phyloP scores from a whole-genome alignment of 2,113 vertebrate genomes.

The Balaenoptera acutorostrata region DNA sequence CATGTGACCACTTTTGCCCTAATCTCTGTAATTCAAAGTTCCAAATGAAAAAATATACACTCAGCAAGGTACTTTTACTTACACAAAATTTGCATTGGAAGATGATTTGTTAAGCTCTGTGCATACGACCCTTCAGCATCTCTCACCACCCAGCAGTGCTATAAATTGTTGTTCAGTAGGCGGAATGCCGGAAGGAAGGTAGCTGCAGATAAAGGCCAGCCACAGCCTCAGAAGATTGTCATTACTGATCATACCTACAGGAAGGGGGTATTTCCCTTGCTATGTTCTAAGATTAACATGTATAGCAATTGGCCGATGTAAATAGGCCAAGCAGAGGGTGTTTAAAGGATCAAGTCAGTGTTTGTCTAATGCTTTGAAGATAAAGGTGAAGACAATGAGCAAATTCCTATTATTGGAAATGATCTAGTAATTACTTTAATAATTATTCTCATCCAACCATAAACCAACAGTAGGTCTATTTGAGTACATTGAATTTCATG shows the following conservation, averaged over 20 bases:
- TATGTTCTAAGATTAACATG: not conserved
- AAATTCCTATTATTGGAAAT: slow-evolving; percentile 2
- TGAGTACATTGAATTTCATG: not conserved
- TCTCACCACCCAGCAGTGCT: not conserved
- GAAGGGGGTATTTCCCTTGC: slow-evolving; percentile 17
- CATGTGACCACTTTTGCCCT: not conserved
- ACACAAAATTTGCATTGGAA: not conserved
- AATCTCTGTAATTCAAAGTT: not conserved
- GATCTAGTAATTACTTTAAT: slow-evolving; percentile 42
- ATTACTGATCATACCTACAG: not conserved
- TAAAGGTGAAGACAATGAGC: slow-evolving; percentile 5
- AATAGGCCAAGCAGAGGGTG: not conserved
- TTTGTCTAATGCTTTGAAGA: slow-evolving; percentile 53
- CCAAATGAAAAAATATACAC: not conserved
- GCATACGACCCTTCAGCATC: not conserved
- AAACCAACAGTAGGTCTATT: not conserved
- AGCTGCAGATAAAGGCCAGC: not conserved
- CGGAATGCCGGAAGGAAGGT: not conserved
- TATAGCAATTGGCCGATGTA: not conserved
- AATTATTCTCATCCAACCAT: not conserved
- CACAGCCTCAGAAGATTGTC: not conserved
- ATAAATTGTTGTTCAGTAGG: not conserved
- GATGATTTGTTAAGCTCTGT: not conserved
- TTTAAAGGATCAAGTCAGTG: slow-evolving; percentile 34
- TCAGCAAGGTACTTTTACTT: not conserved